phyloP scores from a whole-genome alignment of 2,797 vertebrate genomes.

The Galaxias olidus region DNA sequence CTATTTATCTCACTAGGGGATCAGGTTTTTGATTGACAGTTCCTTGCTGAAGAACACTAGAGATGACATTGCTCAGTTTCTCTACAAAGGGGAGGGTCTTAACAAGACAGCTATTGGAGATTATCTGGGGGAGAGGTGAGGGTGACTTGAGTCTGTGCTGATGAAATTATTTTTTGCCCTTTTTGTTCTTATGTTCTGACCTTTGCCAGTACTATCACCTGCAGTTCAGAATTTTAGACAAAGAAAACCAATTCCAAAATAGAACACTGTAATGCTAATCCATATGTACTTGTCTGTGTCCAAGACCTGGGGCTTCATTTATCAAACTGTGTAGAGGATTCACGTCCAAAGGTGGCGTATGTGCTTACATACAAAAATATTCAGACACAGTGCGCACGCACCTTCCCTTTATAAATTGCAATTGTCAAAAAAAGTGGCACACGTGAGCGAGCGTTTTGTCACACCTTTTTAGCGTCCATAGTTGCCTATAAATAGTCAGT shows the following conservation, averaged over 20 bases:
- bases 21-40: conserved; percentile 91
- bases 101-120: conserved; percentile 97
- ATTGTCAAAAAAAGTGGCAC: no score
- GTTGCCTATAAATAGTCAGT: no score
- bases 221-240: not conserved
- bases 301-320: not conserved
- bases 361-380: no score
- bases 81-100: conserved; percentile 94
- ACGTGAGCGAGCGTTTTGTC: no score
- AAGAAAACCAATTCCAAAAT: not conserved
- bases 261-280: not conserved
- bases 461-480: no score
- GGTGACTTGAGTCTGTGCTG: not conserved
- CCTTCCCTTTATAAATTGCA: no score
- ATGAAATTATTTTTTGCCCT: not conserved
- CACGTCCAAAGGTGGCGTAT: no score
- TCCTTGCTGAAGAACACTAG: conserved; percentile 90
- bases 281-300: not conserved
- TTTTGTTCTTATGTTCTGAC: not conserved
- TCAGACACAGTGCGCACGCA: no score
- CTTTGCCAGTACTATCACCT: not conserved
- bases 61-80: conserved; percentile 90
- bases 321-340: no score
- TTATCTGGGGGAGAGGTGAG: conserved; percentile 93
- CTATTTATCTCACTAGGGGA: conserved; percentile 77